Base-by-base conservation (phyloP, 2,888 invertebrate species). In the Torymus texanus region DNA sequence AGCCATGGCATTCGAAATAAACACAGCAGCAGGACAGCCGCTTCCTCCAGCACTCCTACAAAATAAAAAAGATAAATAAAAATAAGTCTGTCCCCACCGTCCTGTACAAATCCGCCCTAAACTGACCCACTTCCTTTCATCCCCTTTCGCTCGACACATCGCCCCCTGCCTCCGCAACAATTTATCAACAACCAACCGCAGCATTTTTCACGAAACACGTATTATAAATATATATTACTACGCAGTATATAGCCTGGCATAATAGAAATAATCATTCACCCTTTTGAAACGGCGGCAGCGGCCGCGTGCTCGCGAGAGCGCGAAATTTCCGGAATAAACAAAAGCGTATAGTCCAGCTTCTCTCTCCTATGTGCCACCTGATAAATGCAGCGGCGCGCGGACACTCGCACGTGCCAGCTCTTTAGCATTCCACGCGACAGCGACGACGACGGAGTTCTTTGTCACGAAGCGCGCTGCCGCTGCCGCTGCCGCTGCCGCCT, bases 321-420 rank as follows among this genome's bases (percentile, higher is more conserved):
- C 68, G 41, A 63, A 51, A 73, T 63, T 53, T 63, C 73, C 63
- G 63, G 29, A 8, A 41, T 18, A 73, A 73, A 73, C 73, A 73
- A 72, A 73, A 72, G 73, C 3, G 65, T 18, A 12, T n/a, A 4
- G 14, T n/a, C 12, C 4, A 65, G 51, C 65, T 50, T 50, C 12
- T 51, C 18, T 16, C 51, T 18, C 41, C 50, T n/a, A 14, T 21
- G 21, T 21, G 21, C 21, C 21, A 21, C 12, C 51, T 65, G 65
- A 65, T 51, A 65, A 65, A 65, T 65, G 65, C 51, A 18, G 12
- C 51, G 2, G 41, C 50, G 65, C 16, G 65, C 24, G 10, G 62
- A 18, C n/a, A 65, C 16, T 41, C 41, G 41, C 65, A 10, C 41
- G 65, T 63, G 12, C 41, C 41, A 41, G 51, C 21, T 65, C 41